phyloP scores from a whole-genome alignment of 1,140 invertebrate species.

The Drosophila punjabiensis region DNA sequence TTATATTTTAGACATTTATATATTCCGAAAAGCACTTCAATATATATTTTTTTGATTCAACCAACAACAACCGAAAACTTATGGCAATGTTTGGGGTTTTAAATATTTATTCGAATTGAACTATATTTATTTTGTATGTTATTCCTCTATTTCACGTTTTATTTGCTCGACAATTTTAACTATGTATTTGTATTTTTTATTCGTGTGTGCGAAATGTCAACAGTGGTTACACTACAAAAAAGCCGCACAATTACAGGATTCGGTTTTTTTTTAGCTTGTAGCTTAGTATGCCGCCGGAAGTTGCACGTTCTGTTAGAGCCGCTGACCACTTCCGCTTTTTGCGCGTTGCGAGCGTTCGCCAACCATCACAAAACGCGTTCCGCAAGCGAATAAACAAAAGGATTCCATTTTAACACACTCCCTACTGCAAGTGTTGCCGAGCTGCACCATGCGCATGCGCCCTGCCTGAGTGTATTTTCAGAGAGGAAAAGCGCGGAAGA shows the following conservation, averaged over 20 bases:
- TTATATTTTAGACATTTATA: constrained; percentile 15
- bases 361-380: constrained; percentile 63
- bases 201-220: constrained; percentile 10
- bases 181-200: constrained; percentile 3
- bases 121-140: constrained; percentile 9
- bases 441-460: constrained; percentile 44
- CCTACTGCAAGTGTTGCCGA: constrained; percentile 58
- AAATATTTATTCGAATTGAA: background rate
- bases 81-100: background rate
- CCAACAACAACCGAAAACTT: constrained; percentile 7
- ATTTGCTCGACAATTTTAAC: constrained; percentile 9
- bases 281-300: constrained; percentile 48
- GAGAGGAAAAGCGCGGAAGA: background rate
- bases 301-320: constrained; percentile 31
- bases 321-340: constrained; percentile 33
- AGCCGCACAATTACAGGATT: constrained; percentile 17
- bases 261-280: background rate
- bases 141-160: constrained; percentile 2
- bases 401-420: constrained; percentile 3
- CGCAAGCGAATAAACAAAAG: constrained; percentile 60
- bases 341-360: constrained; percentile 26
- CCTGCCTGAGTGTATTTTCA: background rate
- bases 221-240: constrained; percentile 7
- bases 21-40: constrained; percentile 22
- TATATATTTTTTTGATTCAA: constrained; percentile 11